Evolutionary conservation across 2,797 vertebrate genomes (phyloP).

Genomic region (Acrossocheilus fasciatus): DNA sequence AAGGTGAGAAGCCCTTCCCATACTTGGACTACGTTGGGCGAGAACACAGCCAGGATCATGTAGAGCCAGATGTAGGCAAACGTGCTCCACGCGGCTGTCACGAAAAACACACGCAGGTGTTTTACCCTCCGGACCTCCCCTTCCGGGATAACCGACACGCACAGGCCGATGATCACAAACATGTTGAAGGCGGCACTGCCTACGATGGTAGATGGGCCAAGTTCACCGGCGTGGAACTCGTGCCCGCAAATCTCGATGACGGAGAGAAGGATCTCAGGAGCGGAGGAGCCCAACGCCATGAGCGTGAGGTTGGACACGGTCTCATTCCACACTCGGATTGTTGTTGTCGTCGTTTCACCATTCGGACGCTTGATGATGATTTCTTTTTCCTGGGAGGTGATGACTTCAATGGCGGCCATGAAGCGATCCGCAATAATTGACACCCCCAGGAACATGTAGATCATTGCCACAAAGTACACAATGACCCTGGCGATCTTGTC

Average conservation of each 20-base stretch:
- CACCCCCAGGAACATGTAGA: slow-evolving; percentile 99
- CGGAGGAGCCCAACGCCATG: slow-evolving; percentile 96
- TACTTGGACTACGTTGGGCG: slow-evolving; percentile 96
- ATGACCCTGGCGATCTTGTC: slow-evolving; percentile 99
- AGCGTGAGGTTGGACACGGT: slow-evolving; percentile 98
- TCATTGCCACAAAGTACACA: slow-evolving; percentile 97
- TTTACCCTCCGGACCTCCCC: slow-evolving; percentile 97
- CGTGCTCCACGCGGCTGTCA: slow-evolving; percentile 97
- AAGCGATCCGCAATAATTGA: slow-evolving; percentile 99
- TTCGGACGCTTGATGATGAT: slow-evolving; percentile 94
- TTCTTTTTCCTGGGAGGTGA: slow-evolving; percentile 97
- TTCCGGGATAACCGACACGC: slow-evolving; percentile 93
- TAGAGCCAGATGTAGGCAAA: slow-evolving; percentile 99
- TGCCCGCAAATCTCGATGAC: slow-evolving; percentile 97
- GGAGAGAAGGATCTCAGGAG: slow-evolving; percentile 96
- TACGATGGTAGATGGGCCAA: slow-evolving; percentile 95
- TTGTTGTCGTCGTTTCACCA: slow-evolving; percentile 94
- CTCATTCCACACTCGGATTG: slow-evolving; percentile 97
- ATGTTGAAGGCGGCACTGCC: slow-evolving; percentile 99
- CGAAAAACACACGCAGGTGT: slow-evolving; percentile 95
- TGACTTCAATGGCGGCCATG: slow-evolving; percentile 99
- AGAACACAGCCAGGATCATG: slow-evolving; percentile 98
- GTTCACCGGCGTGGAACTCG: slow-evolving; percentile 89
- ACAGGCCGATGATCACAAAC: slow-evolving; percentile 98
- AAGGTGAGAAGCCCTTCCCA: slow-evolving; percentile 97